Conservation (phyloP, 2,797 vertebrate genomes). For the Rhinella marina region DNA sequence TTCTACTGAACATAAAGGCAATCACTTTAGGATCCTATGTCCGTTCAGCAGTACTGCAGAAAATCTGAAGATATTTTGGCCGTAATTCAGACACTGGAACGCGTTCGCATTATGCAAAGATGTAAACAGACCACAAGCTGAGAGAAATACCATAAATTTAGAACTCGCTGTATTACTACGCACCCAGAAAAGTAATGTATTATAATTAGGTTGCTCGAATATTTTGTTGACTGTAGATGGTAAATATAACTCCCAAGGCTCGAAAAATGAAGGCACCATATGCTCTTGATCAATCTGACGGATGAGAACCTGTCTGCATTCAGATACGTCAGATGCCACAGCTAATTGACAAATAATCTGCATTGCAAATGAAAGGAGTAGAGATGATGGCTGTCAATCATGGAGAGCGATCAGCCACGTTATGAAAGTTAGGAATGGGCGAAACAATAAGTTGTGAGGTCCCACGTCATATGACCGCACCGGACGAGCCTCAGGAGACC, state of each 20-base stretch:
- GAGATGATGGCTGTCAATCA: slow-evolving; percentile 24
- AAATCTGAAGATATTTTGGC: not conserved
- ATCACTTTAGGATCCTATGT: not conserved
- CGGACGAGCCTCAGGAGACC: not conserved
- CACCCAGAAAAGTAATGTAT: not conserved
- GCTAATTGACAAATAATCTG: slow-evolving; percentile 52
- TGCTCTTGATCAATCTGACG: slow-evolving; percentile 37
- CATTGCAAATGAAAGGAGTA: slow-evolving; percentile 37
- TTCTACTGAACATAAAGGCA: not conserved
- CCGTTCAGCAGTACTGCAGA: not conserved
- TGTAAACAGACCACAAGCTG: not conserved
- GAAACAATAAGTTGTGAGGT: not conserved
- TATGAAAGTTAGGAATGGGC: not conserved
- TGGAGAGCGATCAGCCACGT: not conserved
- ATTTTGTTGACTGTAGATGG: slow-evolving; percentile 8
- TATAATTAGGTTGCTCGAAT: not conserved
- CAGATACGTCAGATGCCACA: slow-evolving; percentile 21
- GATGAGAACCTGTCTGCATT: slow-evolving; percentile 34
- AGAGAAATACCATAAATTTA: not conserved
- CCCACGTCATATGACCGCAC: not conserved
- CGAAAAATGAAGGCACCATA: slow-evolving; percentile 38
- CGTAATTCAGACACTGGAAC: not conserved
- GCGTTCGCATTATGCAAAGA: not conserved
- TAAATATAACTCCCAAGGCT: slow-evolving; percentile 38
- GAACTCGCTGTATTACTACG: not conserved